These are phyloP conservation scores for Plodia interpunctella DNA, from an alignment of 1,140 invertebrate genomes.

Conservation along the genomic window DNA sequence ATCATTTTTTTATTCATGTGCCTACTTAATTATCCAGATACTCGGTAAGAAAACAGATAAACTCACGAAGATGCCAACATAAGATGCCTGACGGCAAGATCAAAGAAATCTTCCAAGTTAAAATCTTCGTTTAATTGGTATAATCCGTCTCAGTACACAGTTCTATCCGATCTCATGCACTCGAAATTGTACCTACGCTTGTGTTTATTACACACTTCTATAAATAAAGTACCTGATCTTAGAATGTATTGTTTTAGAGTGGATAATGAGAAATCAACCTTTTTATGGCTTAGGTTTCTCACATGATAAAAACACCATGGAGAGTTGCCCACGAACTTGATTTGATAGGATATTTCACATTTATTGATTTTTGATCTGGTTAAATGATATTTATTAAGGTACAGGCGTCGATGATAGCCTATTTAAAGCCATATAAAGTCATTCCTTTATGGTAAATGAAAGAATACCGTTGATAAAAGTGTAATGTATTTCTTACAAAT, in stretches of 20 bases:
- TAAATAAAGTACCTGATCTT: constrained; percentile 9
- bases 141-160: constrained; percentile 38
- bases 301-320: too few relatives aligned
- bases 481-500: too few relatives aligned
- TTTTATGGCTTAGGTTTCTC: too few relatives aligned
- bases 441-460: too few relatives aligned
- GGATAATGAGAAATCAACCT: too few relatives aligned
- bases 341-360: too few relatives aligned
- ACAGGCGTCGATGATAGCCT: too few relatives aligned
- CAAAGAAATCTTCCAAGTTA: constrained; percentile 47
- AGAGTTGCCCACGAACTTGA: too few relatives aligned
- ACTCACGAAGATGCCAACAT: background rate
- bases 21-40: background rate
- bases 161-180: constrained; percentile 16
- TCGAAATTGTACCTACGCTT: constrained; percentile 23
- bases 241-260: background rate
- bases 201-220: background rate
- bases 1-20: background rate
- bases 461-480: too few relatives aligned
- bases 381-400: too few relatives aligned
- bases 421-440: too few relatives aligned
- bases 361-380: too few relatives aligned
- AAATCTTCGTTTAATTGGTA: constrained; percentile 56
- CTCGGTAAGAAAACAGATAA: background rate
- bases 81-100: constrained; percentile 27